Evolutionary conservation across 2,888 invertebrate species (phyloP).

Genomic region (Lumbricus terrestris): DNA sequence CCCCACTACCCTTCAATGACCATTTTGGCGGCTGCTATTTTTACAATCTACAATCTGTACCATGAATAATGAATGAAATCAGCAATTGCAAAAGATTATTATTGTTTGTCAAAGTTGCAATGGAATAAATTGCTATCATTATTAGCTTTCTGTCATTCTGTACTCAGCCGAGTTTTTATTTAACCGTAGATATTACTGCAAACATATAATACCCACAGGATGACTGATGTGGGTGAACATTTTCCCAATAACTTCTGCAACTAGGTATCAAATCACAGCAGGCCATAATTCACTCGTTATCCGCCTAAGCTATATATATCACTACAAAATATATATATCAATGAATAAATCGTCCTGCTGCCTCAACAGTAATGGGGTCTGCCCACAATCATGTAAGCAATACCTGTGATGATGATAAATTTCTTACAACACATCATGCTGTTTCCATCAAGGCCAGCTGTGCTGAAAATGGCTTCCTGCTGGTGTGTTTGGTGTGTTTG

Average conservation of each 20-base stretch:
- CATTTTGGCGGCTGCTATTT: not conserved
- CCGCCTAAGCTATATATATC: not conserved
- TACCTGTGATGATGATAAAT: too few species aligned
- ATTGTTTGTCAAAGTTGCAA: not conserved
- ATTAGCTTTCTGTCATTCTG: not conserved
- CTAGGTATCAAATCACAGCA: not conserved
- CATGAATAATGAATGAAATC: not conserved
- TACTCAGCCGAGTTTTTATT: too few species aligned
- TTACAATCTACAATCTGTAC: not conserved
- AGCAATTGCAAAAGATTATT: not conserved
- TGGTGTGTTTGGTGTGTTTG: too few species aligned
- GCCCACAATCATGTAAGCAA: too few species aligned
- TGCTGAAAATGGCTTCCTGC: too few species aligned
- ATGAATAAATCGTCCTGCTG: not conserved
- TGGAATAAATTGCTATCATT: not conserved
- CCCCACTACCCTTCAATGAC: not conserved
- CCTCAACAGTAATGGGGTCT: not conserved
- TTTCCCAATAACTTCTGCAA: not conserved
- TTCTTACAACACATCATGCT: too few species aligned
- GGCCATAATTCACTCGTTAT: not conserved
- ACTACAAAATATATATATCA: not conserved
- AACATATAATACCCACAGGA: not conserved
- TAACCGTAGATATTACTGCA: too few species aligned
- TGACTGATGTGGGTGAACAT: not conserved
- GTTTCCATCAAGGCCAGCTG: too few species aligned